Base-by-base conservation (phyloP, 2,113 vertebrate species). In the Paramormyrops kingsleyae region DNA sequence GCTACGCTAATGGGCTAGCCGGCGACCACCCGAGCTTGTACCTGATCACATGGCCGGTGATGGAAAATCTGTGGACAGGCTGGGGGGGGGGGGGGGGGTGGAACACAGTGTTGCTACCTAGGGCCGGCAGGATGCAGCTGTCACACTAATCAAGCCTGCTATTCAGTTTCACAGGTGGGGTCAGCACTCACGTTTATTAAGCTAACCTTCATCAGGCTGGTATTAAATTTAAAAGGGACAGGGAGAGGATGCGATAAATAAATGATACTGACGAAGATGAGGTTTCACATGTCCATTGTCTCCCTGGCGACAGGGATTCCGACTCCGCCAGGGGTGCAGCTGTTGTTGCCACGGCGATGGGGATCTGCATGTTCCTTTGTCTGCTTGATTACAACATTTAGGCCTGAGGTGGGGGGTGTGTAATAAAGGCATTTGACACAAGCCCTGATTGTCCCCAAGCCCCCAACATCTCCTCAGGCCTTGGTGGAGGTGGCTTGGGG, bases 261-360 rank as follows among this genome's bases (percentile, higher is more conserved):
- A 96, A 96, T 95, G 93, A 96, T 94, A 94, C 91, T 77, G 84
- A 92, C 94, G 94, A 91, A 91, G 93, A 92, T 95, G 94, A 93
- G 93, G 94, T 95, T 95, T 93, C 94, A 93, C 94, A 91, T 39
- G 0, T 35, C 91, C 93, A 94, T 95, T 95, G 93, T 95, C 90
- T 74, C 4, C 92, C 74, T 83, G 87, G 92, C 92, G 93, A 92
- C 93, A 93, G 47, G 88, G 92, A 93, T 89, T 84, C 94, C 88
- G 90, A 93, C 94, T 93, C 66, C 44, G 42, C 53, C 91, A 89
- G 92, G 92, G 87, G 89, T 90, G 94, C 97, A 97, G 97, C 97
- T 97, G 96, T 96, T 96, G 97, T 97, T 93, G 92, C 93, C 96
- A 95, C 95, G 96, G 96, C 95, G 95, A 95, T 89, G 86, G 94